Percentiles rank a stretch among this genome's conserved stretches.
These are phyloP conservation scores for Eutolmus rufibarbis DNA, from an alignment of 2,888 invertebrate genomes.

Conservation along the genomic window DNA sequence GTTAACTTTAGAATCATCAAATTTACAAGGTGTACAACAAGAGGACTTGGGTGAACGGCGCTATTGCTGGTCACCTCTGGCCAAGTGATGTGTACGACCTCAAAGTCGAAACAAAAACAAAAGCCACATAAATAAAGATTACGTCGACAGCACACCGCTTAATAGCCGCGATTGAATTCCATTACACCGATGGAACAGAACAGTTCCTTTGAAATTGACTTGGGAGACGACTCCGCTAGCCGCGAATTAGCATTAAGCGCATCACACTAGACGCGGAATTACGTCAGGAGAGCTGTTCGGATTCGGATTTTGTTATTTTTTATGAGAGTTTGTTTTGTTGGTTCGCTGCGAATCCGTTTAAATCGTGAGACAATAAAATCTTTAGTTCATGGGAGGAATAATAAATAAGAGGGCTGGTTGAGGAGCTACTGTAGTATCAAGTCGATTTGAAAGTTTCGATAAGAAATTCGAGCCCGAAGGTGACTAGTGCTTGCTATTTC, in stretches of 20 bases:
- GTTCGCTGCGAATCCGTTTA: neutral
- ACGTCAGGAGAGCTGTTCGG: neutral
- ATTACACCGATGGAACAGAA: neutral
- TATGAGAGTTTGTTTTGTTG: neutral
- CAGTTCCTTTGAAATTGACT: neutral
- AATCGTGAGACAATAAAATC: neutral
- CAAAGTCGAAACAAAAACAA: neutral
- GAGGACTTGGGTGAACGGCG: neutral
- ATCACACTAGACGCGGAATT: neutral
- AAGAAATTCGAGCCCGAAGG: neutral
- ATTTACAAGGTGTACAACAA: neutral
- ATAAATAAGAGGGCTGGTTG: neutral
- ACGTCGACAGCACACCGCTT: slow-evolving; percentile 3
- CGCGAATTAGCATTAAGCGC: neutral
- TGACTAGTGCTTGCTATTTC: neutral
- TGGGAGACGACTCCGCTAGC: neutral
- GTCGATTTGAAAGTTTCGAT: neutral
- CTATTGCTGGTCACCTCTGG: neutral
- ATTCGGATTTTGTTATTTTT: neutral
- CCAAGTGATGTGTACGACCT: neutral
- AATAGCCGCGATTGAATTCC: neutral
- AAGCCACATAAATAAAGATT: slow-evolving; percentile 7
- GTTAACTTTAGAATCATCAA: neutral
- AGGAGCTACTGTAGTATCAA: neutral
- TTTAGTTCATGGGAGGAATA: neutral